A percentile compares a stretch with the other conserved stretches of the same genome.
Evolutionary conservation across 2,888 invertebrate genomes (phyloP).

Genomic region (Xanthorhoe spadicearia): DNA sequence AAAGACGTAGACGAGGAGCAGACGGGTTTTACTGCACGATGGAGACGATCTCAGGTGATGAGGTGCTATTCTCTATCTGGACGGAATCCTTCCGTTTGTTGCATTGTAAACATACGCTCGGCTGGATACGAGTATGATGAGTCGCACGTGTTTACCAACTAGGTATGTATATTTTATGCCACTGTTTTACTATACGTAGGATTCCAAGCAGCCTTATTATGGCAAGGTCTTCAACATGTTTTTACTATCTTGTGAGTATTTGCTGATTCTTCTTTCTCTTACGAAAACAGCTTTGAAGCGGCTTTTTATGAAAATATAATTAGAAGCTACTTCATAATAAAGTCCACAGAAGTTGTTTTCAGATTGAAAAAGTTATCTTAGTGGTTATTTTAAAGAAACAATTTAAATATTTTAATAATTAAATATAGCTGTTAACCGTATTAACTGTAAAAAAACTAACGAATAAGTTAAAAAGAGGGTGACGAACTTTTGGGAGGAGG

Average conservation of each 20-base stretch:
- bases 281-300: neutral
- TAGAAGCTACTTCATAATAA: neutral
- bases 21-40: conserved; percentile 75
- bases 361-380: neutral
- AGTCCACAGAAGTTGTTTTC: neutral
- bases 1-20: conserved; percentile 79
- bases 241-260: neutral
- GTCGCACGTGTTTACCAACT: conserved; percentile 16
- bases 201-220: neutral
- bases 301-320: neutral
- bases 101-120: conserved; percentile 45
- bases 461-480: conserved; percentile 10
- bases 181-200: conserved; percentile 1
- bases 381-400: neutral
- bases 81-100: conserved; percentile 54
- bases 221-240: conserved; percentile 2
- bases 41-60: conserved; percentile 69
- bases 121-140: conserved; percentile 25
- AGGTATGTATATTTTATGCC: conserved; percentile 9
- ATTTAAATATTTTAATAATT: neutral
- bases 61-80: conserved; percentile 57
- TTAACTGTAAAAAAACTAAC: neutral
- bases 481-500: conserved; percentile 19
- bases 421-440: neutral
- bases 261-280: neutral